phyloP scores from a whole-genome alignment of 2,797 vertebrate genomes.

The Oryzias sinensis region DNA sequence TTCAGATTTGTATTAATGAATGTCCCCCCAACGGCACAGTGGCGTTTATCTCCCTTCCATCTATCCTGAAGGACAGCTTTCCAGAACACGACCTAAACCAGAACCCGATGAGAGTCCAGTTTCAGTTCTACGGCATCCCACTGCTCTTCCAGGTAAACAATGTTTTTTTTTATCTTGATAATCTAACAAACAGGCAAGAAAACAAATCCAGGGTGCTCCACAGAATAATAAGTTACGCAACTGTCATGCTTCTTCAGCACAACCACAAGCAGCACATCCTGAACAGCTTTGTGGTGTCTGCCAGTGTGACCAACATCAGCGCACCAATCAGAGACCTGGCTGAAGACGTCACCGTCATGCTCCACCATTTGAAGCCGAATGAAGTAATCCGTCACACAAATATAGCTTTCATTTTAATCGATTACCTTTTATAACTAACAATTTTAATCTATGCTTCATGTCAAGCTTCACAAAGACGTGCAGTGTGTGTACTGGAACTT shows the following conservation, averaged over 20 bases:
- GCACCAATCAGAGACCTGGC: conserved; percentile 74
- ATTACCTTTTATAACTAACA: conserved; percentile 9
- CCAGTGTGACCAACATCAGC: conserved; percentile 81
- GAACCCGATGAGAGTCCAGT: conserved; percentile 77
- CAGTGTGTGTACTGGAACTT: conserved; percentile 90
- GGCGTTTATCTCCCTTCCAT: conserved; percentile 85
- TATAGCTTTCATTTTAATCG: neutral
- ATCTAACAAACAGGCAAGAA: neutral
- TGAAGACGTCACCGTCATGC: conserved; percentile 79
- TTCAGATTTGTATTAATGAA: conserved; percentile 80
- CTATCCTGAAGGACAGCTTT: conserved; percentile 72
- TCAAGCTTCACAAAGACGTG: conserved; percentile 69
- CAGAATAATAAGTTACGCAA: neutral
- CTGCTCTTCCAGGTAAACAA: conserved; percentile 81
- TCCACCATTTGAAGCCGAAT: conserved; percentile 77
- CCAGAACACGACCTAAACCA: conserved; percentile 33
- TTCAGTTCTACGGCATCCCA: conserved; percentile 84
- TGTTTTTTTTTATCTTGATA: neutral
- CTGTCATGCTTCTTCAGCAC: conserved; percentile 63
- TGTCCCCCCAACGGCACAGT: conserved; percentile 67
- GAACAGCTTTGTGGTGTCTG: conserved; percentile 86
- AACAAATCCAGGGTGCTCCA: neutral
- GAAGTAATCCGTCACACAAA: conserved; percentile 59
- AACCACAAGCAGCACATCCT: conserved; percentile 48
- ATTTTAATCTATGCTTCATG: conserved; percentile 15